Evolutionary conservation across 2,797 vertebrate species (phyloP).

Genomic region (Pipistrellus nathusii): DNA sequence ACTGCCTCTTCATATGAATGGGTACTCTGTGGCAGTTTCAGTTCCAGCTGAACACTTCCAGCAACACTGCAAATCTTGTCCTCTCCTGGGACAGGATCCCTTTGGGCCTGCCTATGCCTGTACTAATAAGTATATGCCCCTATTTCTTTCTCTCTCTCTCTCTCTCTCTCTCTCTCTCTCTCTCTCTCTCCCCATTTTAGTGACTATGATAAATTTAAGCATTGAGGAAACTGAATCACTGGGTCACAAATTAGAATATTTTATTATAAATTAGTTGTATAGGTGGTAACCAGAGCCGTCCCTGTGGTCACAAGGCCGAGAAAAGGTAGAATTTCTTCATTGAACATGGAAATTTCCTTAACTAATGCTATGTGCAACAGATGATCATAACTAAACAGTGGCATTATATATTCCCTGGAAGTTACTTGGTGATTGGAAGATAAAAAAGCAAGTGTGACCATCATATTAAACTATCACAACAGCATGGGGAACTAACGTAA

Average conservation of each 20-base stretch:
- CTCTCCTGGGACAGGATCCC: neutral
- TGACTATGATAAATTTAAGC: neutral
- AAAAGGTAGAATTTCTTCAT: neutral
- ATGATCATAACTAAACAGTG: neutral
- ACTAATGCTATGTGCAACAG: neutral
- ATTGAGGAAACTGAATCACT: neutral
- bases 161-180: accelerated
- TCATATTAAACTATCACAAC: neutral
- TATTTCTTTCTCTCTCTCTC: accelerated
- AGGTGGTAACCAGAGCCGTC: neutral
- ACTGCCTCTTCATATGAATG: neutral
- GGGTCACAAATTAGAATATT: neutral
- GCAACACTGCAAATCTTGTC: neutral
- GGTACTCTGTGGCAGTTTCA: neutral
- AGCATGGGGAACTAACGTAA: neutral
- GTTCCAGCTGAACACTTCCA: neutral
- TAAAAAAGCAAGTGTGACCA: neutral
- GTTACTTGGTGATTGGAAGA: neutral
- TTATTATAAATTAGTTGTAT: neutral
- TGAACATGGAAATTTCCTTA: neutral
- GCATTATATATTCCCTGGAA: neutral
- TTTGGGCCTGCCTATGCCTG: neutral
- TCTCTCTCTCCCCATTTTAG: neutral
- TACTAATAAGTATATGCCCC: neutral
- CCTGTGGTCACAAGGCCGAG: neutral